Base-by-base conservation (phyloP, 2,797 vertebrate species). In the Hypotaenidia philippensis region DNA sequence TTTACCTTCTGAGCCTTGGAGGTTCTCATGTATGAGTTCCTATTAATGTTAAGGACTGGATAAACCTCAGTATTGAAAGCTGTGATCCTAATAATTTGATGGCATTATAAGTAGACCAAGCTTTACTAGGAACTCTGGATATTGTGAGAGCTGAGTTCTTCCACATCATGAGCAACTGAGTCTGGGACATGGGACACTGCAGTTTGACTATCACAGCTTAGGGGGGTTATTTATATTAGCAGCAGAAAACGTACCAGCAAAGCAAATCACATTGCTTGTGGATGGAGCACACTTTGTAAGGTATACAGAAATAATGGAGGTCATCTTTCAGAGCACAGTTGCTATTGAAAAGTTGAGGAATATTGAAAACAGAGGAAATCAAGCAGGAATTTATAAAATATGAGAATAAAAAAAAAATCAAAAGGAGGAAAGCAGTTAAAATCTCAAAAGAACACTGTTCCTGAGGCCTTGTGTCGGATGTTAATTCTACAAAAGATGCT, bases 331-430 rank as follows among this genome's bases (percentile, higher is more conserved):
- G 34, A 80, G 52, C 25, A 88, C 68, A 89, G 38, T 6, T 88
- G 65, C 70, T 60, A 25, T 61, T 57, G 63, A 81, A 86, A 80
- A 85, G 15, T 10, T n/a, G 65, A 78, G 69, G 18, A 92, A 50
- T 74, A 59, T 18, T 60, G 56, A 81, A 83, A 85, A 56, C 9
- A 50, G 41, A 41, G 27, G 9, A 71, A 76, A 59, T 65, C 68
- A 86, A 88, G 44, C 45, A 89, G 41, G 17, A 83, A 21, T 79
- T 83, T 89, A n/a, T 0, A 0, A 83, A 61, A 12, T 29, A 18
- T 15, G 34, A 50, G 49, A 88, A 83, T 61, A 64, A 84, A 92
- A 82, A 34, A 34, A 88, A 76, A 77, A 88, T 86, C n/a, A 72
- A 63, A 80, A 71, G 25, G 32, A 78, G 38, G 23, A 83, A 92